A percentile compares a stretch with the other conserved stretches of the same genome.
Conservation (phyloP, 2,113 vertebrate species). For the Leiothrix lutea region DNA sequence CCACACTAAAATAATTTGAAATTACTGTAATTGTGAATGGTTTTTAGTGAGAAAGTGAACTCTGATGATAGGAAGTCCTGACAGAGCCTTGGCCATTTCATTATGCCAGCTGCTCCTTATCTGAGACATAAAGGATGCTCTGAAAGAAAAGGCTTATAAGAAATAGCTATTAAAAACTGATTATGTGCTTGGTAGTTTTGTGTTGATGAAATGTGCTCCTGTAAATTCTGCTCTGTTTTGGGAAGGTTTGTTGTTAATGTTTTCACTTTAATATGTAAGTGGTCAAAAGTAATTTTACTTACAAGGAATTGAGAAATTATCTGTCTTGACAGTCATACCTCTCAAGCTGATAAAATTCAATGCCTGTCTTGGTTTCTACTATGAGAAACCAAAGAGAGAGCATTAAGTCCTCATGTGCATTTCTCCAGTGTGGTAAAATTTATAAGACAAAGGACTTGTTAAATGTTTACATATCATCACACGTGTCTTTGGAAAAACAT, state of each 20-base stretch:
- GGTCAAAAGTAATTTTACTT: neutral
- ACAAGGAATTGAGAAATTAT: neutral
- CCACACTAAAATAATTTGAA: neutral
- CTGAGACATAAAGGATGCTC: neutral
- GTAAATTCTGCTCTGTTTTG: neutral
- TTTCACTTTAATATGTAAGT: neutral
- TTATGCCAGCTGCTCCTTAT: neutral
- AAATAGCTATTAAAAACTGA: neutral
- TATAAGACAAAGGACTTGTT: neutral
- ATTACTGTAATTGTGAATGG: neutral
- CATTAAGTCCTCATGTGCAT: neutral
- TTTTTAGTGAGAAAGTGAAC: neutral
- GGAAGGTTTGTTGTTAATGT: neutral
- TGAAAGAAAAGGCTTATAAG: neutral
- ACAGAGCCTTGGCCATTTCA: neutral
- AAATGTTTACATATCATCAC: neutral
- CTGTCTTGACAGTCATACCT: neutral
- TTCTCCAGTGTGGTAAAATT: neutral
- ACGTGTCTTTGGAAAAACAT: neutral
- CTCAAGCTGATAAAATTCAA: neutral
- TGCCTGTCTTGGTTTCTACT: neutral
- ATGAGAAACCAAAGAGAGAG: neutral
- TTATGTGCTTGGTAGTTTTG: neutral
- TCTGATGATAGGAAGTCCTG: neutral
- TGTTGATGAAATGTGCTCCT: neutral